Evolutionary conservation across 2,113 vertebrate species (phyloP).

Genomic region (Pontoporia blainvillei): DNA sequence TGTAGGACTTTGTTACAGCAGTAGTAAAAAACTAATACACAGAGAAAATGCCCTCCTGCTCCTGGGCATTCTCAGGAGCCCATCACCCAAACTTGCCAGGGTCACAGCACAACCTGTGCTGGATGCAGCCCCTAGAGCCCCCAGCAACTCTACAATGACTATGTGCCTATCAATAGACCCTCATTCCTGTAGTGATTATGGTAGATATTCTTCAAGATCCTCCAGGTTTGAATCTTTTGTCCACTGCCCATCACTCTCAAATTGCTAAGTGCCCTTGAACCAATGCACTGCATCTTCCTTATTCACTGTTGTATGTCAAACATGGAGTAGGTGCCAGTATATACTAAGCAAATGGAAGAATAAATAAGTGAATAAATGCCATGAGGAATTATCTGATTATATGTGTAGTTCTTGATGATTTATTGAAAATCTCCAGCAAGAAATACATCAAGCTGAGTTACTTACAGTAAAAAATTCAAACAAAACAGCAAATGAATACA

Average conservation of each 20-base stretch:
- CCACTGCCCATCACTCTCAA: background rate
- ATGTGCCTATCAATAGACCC: background rate
- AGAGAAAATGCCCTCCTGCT: background rate
- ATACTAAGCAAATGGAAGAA: background rate
- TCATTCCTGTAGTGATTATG: background rate
- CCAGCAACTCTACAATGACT: background rate
- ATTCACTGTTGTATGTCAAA: background rate
- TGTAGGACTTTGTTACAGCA: background rate
- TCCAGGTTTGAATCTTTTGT: background rate
- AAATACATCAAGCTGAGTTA: slow-evolving; percentile 24
- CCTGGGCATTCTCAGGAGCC: background rate
- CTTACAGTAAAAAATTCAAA: slow-evolving; percentile 6
- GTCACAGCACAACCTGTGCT: background rate
- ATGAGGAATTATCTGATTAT: background rate
- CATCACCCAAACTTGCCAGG: background rate
- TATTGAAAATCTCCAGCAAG: slow-evolving; percentile 37
- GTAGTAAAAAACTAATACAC: background rate
- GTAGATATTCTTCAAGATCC: background rate
- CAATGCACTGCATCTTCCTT: background rate
- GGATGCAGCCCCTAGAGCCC: background rate
- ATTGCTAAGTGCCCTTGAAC: background rate
- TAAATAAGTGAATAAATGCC: background rate
- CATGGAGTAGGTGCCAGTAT: background rate
- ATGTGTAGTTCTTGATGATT: background rate
- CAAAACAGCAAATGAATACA: slow-evolving; percentile 16